Conservation (phyloP, 2,797 vertebrate species). For the Rhynchotus rufescens region DNA sequence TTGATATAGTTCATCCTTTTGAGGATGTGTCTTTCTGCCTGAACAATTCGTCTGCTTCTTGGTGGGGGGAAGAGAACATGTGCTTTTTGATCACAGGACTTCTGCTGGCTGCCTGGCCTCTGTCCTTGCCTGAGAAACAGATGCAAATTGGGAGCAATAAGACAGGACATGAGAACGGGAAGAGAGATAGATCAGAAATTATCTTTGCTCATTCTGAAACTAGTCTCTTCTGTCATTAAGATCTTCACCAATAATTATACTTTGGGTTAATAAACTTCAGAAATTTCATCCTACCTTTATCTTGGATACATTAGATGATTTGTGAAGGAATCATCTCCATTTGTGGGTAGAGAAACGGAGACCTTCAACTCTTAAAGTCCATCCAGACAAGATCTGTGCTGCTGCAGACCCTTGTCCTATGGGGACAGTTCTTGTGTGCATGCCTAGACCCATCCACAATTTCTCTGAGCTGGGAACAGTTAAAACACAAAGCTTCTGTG, state of each 20-base stretch:
- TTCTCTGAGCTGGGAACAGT: background rate
- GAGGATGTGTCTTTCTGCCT: background rate
- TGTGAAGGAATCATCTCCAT: background rate
- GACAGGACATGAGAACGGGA: background rate
- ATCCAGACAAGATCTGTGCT: background rate
- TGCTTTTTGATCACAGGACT: background rate
- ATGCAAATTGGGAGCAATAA: background rate
- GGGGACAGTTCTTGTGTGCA: background rate
- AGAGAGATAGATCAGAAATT: background rate
- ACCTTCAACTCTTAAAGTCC: background rate
- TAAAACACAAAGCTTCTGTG: slow-evolving; percentile 7
- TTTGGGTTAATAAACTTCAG: background rate
- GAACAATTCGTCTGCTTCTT: background rate
- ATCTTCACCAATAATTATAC: background rate
- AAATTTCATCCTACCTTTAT: background rate
- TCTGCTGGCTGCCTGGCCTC: background rate
- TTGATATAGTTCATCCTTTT: background rate
- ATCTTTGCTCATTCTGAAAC: background rate
- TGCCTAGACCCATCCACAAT: background rate
- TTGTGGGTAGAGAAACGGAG: background rate
- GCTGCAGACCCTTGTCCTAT: background rate
- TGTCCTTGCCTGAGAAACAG: background rate
- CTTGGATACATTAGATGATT: background rate
- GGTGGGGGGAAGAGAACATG: background rate
- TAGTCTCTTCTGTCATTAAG: background rate